phyloP scores from a whole-genome alignment of 2,113 vertebrate species.

The Syrmaticus mikado region DNA sequence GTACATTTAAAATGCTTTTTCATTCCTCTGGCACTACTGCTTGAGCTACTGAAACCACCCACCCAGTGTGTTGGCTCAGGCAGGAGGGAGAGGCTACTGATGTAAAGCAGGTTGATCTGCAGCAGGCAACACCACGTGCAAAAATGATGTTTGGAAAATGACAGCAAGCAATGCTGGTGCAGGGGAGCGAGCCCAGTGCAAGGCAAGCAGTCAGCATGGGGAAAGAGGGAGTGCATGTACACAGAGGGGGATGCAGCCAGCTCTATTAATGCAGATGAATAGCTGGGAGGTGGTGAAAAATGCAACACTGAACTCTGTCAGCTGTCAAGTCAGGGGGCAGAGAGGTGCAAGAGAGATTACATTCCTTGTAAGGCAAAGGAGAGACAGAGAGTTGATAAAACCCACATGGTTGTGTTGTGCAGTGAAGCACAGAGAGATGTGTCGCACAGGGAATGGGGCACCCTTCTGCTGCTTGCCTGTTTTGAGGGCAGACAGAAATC shows the following conservation, averaged over 20 bases:
- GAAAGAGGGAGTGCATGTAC: fast-evolving
- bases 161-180: background rate
- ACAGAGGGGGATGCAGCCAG: background rate
- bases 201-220: background rate
- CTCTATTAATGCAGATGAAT: background rate
- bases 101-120: background rate
- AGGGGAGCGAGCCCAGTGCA: fast-evolving
- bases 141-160: background rate
- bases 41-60: background rate
- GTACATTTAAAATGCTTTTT: background rate
- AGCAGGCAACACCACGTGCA: background rate
- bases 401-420: fast-evolving
- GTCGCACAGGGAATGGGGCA: background rate
- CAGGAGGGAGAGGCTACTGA: background rate
- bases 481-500: background rate
- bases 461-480: background rate
- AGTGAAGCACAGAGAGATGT: background rate
- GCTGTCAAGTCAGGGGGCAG: conserved; percentile 66
- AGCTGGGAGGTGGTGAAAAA: conserved; percentile 10
- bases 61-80: background rate
- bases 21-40: background rate
- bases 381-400: conserved; percentile 47
- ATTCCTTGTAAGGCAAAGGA: conserved; percentile 73
- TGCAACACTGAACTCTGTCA: conserved; percentile 68
- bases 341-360: conserved; percentile 28